Conservation (phyloP, 2,797 vertebrate species). For the Schizothorax lantsangensis region DNA sequence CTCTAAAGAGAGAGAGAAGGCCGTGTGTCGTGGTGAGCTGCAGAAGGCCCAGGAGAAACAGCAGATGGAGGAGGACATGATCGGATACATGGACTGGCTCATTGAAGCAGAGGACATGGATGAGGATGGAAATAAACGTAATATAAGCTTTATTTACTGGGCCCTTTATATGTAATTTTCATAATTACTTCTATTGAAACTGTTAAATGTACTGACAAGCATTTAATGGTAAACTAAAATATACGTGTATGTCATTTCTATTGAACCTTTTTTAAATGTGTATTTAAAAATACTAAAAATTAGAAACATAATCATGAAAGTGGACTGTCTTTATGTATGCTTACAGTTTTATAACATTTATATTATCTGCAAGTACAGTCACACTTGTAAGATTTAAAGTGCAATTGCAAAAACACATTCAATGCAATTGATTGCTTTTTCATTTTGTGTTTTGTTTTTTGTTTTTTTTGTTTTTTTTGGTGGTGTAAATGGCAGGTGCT, state of each 20-base stretch:
- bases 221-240: neutral
- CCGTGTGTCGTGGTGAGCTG: constrained; percentile 95
- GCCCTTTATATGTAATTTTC: neutral
- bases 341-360: neutral
- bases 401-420: neutral
- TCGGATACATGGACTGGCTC: constrained; percentile 98
- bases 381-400: neutral
- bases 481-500: constrained; percentile 53
- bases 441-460: neutral
- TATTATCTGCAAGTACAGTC: neutral
- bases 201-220: neutral
- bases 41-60: constrained; percentile 96
- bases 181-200: neutral
- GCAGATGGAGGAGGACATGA: constrained; percentile 96
- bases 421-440: neutral
- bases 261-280: neutral
- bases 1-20: constrained; percentile 98
- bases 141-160: constrained; percentile 9
- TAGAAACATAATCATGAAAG: neutral
- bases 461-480: neutral
- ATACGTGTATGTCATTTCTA: neutral
- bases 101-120: constrained; percentile 97
- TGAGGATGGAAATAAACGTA: constrained; percentile 86
- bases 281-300: neutral
- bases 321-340: neutral